These are phyloP conservation scores for Acrobasis consociella DNA, from an alignment of 2,888 invertebrate genomes.

Conservation along the genomic window DNA sequence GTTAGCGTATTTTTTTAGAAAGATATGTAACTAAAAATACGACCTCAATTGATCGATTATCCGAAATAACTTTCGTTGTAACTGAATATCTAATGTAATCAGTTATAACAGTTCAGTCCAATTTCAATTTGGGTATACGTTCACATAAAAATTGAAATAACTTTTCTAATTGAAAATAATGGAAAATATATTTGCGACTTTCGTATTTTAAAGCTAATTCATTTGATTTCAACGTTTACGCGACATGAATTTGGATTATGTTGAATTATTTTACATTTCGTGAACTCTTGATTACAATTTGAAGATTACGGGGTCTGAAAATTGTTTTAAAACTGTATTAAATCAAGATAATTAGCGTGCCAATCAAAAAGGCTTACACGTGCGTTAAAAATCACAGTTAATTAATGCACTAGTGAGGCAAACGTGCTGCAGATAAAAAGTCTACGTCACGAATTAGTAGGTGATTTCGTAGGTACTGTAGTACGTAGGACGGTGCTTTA, in stretches of 20 bases:
- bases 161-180: constrained; percentile 2
- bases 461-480: no score
- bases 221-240: constrained; percentile 1
- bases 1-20: background rate
- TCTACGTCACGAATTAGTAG: background rate
- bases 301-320: background rate
- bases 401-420: background rate
- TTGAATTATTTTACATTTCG: background rate
- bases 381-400: background rate
- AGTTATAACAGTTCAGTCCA: background rate
- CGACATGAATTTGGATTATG: background rate
- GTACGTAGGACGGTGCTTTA: no score
- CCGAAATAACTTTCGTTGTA: background rate
- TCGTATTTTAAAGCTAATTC: background rate
- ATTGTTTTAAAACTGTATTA: background rate
- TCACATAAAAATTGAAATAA: constrained; percentile 9
- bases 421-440: no score
- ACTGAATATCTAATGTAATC: constrained; percentile 2
- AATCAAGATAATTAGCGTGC: background rate
- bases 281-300: background rate
- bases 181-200: background rate
- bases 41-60: background rate
- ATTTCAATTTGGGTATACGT: background rate
- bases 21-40: background rate
- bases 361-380: background rate